phyloP scores from a whole-genome alignment of 2,113 vertebrate genomes.

The Vombatus ursinus region DNA sequence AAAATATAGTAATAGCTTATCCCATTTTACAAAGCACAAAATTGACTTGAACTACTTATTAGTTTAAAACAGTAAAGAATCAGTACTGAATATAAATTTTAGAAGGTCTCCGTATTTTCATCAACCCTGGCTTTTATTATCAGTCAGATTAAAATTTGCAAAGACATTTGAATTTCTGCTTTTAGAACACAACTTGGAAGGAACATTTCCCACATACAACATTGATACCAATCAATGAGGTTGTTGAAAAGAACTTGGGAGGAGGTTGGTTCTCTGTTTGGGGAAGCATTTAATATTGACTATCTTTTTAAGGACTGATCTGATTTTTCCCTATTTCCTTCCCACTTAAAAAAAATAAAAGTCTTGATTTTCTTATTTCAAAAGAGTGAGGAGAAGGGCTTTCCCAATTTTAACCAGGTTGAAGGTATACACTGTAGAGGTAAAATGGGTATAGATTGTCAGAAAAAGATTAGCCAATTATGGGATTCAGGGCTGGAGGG shows the following conservation, averaged over 20 bases:
- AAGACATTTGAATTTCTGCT: not conserved
- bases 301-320: not conserved
- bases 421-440: not conserved
- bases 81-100: no score
- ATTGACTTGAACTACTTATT: no score
- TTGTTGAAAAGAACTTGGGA: not conserved
- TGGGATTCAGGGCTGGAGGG: not conserved
- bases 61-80: no score
- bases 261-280: not conserved
- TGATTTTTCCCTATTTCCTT: not conserved
- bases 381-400: slow-evolving; percentile 37
- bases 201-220: not conserved
- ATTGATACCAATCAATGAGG: not conserved
- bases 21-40: no score
- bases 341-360: not conserved
- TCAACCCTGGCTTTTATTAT: no score
- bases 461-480: slow-evolving; percentile 16
- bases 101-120: no score
- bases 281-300: not conserved
- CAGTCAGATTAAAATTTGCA: no score
- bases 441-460: not conserved
- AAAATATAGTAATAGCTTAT: no score
- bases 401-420: slow-evolving; percentile 22
- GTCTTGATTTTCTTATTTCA: slow-evolving; percentile 37
- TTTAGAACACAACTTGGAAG: not conserved